Evolutionary conservation across 2,888 invertebrate species (phyloP).

Genomic region (Ectemnius cavifrons): DNA sequence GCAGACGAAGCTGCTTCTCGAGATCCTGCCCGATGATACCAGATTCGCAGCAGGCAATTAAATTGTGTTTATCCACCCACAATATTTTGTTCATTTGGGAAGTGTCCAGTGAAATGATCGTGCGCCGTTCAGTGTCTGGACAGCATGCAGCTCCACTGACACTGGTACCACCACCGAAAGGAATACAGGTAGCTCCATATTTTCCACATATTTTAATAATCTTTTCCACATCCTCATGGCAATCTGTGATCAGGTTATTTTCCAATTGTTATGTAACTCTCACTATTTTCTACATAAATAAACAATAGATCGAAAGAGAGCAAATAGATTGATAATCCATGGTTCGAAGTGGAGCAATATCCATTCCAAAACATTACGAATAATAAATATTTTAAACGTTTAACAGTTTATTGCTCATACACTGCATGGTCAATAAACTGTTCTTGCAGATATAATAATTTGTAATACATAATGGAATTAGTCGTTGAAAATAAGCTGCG

Average conservation of each 20-base stretch:
- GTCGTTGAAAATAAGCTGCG: too few relatives aligned
- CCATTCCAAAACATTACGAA: too few relatives aligned
- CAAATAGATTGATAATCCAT: too few relatives aligned
- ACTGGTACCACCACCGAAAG: constrained; percentile 96
- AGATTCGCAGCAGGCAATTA: constrained; percentile 90
- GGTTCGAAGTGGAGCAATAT: too few relatives aligned
- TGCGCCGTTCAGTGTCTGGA: constrained; percentile 86
- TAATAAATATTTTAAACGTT: too few relatives aligned
- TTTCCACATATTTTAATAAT: constrained; percentile 88
- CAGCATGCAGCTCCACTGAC: constrained; percentile 94
- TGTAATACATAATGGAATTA: too few relatives aligned
- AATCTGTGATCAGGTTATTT: constrained; percentile 72
- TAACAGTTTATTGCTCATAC: too few relatives aligned
- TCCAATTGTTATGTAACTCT: neutral
- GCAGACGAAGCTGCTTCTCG: constrained; percentile 88
- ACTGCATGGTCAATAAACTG: too few relatives aligned
- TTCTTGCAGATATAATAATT: too few relatives aligned
- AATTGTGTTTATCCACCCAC: constrained; percentile 93
- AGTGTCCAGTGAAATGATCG: constrained; percentile 94
- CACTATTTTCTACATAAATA: too few relatives aligned
- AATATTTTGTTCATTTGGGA: constrained; percentile 97
- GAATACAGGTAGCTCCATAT: constrained; percentile 90
- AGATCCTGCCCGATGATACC: constrained; percentile 97
- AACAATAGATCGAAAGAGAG: too few relatives aligned
- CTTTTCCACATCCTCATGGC: constrained; percentile 90